A percentile compares a stretch with the other conserved stretches of the same genome.
Conservation (phyloP, 2,888 invertebrate genomes). For the Hermaeophaga mercurialis region DNA sequence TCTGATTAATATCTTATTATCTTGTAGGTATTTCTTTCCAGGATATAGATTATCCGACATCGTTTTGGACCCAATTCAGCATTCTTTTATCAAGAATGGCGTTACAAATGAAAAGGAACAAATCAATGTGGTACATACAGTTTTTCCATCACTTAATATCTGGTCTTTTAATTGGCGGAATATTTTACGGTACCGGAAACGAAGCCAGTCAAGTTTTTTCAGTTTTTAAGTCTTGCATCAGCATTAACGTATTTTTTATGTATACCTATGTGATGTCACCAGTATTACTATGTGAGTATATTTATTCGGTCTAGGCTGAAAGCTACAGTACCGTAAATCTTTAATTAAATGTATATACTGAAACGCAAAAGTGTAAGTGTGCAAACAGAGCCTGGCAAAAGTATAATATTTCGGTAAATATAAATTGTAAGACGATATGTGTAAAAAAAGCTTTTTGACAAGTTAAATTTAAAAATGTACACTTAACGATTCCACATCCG, state of each 20-base stretch:
- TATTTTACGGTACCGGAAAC: conserved; percentile 64
- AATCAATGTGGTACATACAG: conserved; percentile 61
- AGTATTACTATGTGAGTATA: conserved; percentile 66
- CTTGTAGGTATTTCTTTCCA: conserved; percentile 36
- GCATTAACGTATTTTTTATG: conserved; percentile 66
- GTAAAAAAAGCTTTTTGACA: too few relatives aligned
- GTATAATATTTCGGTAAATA: too few relatives aligned
- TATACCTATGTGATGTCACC: conserved; percentile 69
- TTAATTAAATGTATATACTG: too few relatives aligned
- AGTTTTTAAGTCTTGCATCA: conserved; percentile 67
- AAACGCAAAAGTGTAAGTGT: too few relatives aligned
- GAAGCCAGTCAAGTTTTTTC: conserved; percentile 62
- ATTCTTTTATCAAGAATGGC: conserved; percentile 63
- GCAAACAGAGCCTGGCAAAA: too few relatives aligned
- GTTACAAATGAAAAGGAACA: conserved; percentile 62
- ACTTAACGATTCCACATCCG: too few relatives aligned
- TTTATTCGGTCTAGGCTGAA: too few relatives aligned
- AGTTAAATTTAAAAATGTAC: too few relatives aligned
- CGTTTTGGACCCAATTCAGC: conserved; percentile 62
- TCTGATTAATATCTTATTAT: background rate
- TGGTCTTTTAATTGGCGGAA: conserved; percentile 62
- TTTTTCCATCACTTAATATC: conserved; percentile 63
- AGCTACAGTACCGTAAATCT: too few relatives aligned
- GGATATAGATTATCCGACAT: conserved; percentile 58
- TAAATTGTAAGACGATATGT: too few relatives aligned